Evolutionary conservation across 2,888 invertebrate species (phyloP), one percentile per base, ranked within the genome.

Genomic region (Chaetogeoica ovagalla): DNA sequence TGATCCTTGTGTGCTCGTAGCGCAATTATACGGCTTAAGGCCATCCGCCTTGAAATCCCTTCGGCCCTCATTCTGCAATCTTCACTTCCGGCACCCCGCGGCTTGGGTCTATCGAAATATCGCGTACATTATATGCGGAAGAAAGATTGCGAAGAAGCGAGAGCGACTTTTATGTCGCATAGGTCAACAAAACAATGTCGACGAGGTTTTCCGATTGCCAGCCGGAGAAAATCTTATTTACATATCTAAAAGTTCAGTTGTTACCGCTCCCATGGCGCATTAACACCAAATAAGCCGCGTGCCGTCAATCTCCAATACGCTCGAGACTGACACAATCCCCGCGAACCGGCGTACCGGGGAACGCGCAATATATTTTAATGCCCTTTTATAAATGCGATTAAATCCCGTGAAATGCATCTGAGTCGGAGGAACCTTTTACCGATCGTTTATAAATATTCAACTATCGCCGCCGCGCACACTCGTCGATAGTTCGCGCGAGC

Each of bases 181-280:
- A 71, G 79, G 79, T 79, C 79, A 79, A 79, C 71, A 71, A 79
- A 79, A 79, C 65, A 79, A 71, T 71, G 79, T 79, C 71, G 79
- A 62, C 79, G 79, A 79, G 70, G 79, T 79, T 71, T 77, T 71
- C 70, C 63, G 52, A 60, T 52, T 48, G 71, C 39, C 62, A 37
- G 69, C 77, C 21, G 62, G 23, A 3, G 70, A 43, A 71, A 71
- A 79, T 79, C 79, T 69, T 79, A 79, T 79, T 79, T 79, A 71
- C 79, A 79, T 79, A 79, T 79, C 79, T 79, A 79, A 79, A 79
- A 79, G 79, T 79, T 79, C 79, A 79, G 79, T 79, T 79, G 79
- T 79, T 79, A 71, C 79, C 70, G 79, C 79, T 79, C 79, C 71
- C 79, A 79, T 71, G 71, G 79, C 71, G 79, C 71, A 79, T 79